phyloP scores from a whole-genome alignment of 2,113 vertebrate species.

The Calidris pugnax region DNA sequence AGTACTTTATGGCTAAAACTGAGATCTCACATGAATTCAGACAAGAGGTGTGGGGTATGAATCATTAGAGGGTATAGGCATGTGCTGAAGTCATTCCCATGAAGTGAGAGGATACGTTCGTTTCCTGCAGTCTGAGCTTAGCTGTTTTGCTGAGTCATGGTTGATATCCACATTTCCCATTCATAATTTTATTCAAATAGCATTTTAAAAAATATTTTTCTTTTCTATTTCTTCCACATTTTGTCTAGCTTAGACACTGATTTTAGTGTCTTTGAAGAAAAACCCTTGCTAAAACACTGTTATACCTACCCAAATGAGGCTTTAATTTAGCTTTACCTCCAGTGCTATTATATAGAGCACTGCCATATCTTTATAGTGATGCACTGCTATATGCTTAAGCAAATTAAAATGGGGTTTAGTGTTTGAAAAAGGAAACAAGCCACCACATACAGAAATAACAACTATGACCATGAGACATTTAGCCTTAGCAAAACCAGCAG shows the following conservation, averaged over 20 bases:
- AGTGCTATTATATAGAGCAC: background rate
- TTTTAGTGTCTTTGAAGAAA: background rate
- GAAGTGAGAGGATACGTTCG: background rate
- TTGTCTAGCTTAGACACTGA: background rate
- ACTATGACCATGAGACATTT: background rate
- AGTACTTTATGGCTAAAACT: background rate
- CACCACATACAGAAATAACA: background rate
- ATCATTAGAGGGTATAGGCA: background rate
- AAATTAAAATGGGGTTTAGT: background rate
- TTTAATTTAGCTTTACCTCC: background rate
- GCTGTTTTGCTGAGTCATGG: background rate
- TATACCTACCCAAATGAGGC: background rate
- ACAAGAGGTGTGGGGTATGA: background rate
- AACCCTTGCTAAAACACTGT: background rate
- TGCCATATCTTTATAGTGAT: background rate
- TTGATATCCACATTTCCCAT: background rate
- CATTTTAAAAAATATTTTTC: background rate
- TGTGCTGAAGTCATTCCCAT: background rate
- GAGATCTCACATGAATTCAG: background rate
- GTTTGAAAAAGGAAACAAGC: slow-evolving; percentile 22
- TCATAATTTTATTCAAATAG: background rate
- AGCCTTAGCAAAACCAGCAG: background rate
- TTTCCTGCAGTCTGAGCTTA: background rate
- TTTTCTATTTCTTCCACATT: background rate
- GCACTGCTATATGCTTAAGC: background rate